Evolutionary conservation across 53 echinoderm and acorn worm species (phyloP).

Genomic region (Holothuria leucospilota): DNA sequence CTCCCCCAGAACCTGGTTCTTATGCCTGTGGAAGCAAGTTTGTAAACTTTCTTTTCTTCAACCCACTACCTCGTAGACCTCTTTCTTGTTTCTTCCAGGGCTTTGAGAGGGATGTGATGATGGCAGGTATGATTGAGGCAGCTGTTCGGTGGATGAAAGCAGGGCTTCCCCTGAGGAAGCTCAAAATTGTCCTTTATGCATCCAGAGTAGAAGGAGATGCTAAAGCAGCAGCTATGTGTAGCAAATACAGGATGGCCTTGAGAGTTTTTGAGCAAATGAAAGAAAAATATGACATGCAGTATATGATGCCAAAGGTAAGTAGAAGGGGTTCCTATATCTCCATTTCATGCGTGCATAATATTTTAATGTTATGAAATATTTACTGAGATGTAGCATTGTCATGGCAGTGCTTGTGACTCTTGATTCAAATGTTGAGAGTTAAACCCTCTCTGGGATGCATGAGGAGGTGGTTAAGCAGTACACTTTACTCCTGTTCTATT

Average conservation of each 20-base stretch:
- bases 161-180: conserved; percentile 81
- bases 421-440: too few relatives aligned
- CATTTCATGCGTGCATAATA: not conserved
- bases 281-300: conserved; percentile 43
- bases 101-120: conserved; percentile 67
- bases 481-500: too few relatives aligned
- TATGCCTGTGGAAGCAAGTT: too few relatives aligned
- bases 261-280: conserved; percentile 57
- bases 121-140: conserved; percentile 80
- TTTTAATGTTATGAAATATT: conserved; percentile 58
- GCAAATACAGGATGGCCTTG: conserved; percentile 6
- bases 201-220: conserved; percentile 17
- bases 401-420: too few relatives aligned
- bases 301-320: conserved; percentile 1
- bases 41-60: too few relatives aligned
- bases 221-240: not conserved
- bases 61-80: not conserved
- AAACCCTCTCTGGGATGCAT: too few relatives aligned
- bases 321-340: conserved; percentile 52
- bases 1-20: too few relatives aligned
- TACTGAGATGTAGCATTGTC: too few relatives aligned
- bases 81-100: conserved; percentile 56
- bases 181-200: conserved; percentile 63
- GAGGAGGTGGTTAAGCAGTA: too few relatives aligned
- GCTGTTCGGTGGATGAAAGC: conserved; percentile 97